Evolutionary conservation across 1,140 invertebrate genomes (phyloP), one percentile per base, ranked within the genome.

Genomic region (Cyrtorhinus lividipennis): DNA sequence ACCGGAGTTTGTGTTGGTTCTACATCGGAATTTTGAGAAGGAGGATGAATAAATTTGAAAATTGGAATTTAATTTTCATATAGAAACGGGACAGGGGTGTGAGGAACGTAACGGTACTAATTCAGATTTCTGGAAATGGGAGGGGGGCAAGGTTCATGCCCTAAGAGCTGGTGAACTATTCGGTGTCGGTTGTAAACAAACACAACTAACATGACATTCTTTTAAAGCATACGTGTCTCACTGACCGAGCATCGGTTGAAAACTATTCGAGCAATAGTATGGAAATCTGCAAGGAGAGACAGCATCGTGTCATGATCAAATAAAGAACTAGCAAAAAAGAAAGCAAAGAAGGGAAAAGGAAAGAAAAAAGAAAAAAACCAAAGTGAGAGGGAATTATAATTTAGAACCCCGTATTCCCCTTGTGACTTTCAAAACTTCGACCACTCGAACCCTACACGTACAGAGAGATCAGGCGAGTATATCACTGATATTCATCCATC

Each of bases 271-370:
- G 82, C 80, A 79, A 83, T 79, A 74, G 79, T 78, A 77, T 79
- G 81, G 81, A 83, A 83, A 82, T 83, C 82, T 83, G 82, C 75
- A 82, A 83, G 77, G 77, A 76, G 79, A 79, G 67, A 75, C 71
- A 68, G 65, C 30, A 63, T 44, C 24, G 62, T 45, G 62, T 63
- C 62, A 63, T 57, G 56, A 59, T 30, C 26, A 38, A 63, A 59
- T 57, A 57, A 26, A 63, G 18, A 63, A 63, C 56, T 57, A 24
- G 66, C 69, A 66, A 57, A 68, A 61, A 61, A 64, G 20, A 20
- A 22, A 20, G 5, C 5, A 22, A 53, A 20, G 20, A 53, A 53
- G 18, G 18, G 5, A 8, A 53, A 53, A 38, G 15, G 15, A 5
- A 5, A 15, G 15, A 38, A 38, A 38, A 38, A 38, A 38, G 30